A percentile compares a stretch with the other conserved stretches of the same genome.
Evolutionary conservation across 2,888 invertebrate genomes (phyloP).

Genomic region (Uloborus plumipes): DNA sequence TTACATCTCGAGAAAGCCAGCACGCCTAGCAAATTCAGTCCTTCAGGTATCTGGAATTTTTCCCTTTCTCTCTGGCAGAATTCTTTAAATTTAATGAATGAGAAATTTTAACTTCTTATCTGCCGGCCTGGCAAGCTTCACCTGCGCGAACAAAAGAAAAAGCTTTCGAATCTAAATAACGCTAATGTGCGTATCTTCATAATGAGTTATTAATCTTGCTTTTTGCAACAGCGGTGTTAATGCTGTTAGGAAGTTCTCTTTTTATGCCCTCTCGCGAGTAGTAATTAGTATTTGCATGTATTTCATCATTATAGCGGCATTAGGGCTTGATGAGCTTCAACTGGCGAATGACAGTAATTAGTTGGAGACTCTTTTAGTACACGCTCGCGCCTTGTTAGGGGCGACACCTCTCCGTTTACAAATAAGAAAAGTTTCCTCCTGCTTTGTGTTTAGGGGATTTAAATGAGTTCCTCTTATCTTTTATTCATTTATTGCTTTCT

Average conservation of each 20-base stretch:
- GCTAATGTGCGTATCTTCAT: conserved; percentile 27
- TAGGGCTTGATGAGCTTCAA: conserved; percentile 13
- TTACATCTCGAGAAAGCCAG: too few species aligned
- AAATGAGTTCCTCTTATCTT: too few species aligned
- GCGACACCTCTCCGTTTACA: conserved; percentile 14
- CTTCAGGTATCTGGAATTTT: too few species aligned
- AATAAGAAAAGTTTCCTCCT: conserved; percentile 16
- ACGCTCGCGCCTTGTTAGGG: conserved; percentile 8
- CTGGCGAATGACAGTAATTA: conserved; percentile 38
- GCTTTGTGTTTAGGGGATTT: too few species aligned
- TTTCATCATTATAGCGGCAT: conserved; percentile 26
- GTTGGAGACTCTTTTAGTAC: conserved; percentile 16
- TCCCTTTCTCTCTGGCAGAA: too few species aligned
- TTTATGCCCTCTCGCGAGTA: conserved; percentile 1
- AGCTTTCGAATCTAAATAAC: conserved; percentile 9
- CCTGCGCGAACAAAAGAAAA: too few species aligned
- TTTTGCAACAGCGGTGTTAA: conserved; percentile 32
- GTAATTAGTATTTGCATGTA: conserved; percentile 39
- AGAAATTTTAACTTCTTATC: too few species aligned
- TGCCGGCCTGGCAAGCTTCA: too few species aligned
- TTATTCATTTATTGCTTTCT: too few species aligned
- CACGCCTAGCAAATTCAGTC: too few species aligned
- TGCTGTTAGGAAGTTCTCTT: conserved; percentile 22
- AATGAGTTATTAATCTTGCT: conserved; percentile 31
- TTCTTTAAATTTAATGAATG: too few species aligned